These are phyloP conservation scores for Sebastolobus alascanus DNA, from an alignment of 2,797 vertebrate genomes.

Conservation along the genomic window DNA sequence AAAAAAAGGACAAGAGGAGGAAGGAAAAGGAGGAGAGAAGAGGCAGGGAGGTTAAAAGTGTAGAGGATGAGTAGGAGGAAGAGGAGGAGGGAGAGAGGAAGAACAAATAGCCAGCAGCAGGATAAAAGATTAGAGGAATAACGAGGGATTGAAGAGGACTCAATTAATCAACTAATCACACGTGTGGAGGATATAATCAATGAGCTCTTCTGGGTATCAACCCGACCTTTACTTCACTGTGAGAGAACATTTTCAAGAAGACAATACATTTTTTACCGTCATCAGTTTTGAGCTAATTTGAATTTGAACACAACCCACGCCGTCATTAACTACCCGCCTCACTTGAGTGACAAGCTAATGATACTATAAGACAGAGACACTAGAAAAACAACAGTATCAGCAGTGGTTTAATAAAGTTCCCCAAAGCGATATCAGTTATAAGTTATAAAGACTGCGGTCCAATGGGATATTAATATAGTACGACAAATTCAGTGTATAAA, in stretches of 20 bases:
- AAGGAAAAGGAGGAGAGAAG: background rate
- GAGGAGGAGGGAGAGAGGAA: background rate
- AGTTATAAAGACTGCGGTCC: background rate
- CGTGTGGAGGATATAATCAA: slow-evolving; percentile 2
- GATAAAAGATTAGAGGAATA: slow-evolving; percentile 4
- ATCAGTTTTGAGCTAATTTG: background rate
- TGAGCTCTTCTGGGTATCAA: background rate
- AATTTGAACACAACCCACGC: background rate
- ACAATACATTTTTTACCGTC: no score
- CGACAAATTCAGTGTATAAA: background rate
- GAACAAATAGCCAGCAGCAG: background rate
- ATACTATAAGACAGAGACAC: background rate
- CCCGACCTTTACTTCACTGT: no score
- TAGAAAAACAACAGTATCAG: background rate
- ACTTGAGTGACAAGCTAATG: background rate
- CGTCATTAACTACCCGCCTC: background rate
- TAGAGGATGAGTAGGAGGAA: background rate
- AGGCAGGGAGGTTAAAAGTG: background rate
- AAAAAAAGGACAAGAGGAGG: background rate
- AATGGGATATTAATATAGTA: background rate
- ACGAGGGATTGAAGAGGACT: slow-evolving; percentile 18
- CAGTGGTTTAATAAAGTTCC: background rate
- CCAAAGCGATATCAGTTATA: background rate
- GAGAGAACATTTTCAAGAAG: background rate
- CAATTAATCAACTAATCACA: slow-evolving; percentile 39